A percentile compares a stretch with the other conserved stretches of the same genome.
Evolutionary conservation across 2,113 vertebrate genomes (phyloP).

Genomic region (Rhinolophus sinicus): DNA sequence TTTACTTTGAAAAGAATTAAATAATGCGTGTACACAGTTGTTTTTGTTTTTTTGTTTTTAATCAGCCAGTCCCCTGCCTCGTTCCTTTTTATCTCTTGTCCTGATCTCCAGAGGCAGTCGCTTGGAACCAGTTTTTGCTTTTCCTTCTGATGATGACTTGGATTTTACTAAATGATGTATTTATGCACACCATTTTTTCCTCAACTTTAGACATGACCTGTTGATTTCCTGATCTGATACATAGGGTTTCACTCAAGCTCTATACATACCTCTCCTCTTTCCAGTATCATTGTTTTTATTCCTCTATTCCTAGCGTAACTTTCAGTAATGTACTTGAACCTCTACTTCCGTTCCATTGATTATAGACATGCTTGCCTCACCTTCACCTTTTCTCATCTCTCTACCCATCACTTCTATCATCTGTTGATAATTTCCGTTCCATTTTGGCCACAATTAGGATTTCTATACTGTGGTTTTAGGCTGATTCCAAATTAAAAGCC

Average conservation of each 20-base stretch:
- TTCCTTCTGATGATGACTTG: not conserved
- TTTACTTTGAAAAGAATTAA: conserved; percentile 52
- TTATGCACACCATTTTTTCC: not conserved
- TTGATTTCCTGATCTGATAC: not conserved
- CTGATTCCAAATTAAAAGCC: not conserved
- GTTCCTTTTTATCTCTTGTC: not conserved
- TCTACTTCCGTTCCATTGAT: not conserved
- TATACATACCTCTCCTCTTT: not conserved
- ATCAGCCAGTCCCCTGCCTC: not conserved
- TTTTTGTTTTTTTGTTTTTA: not conserved
- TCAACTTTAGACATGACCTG: not conserved
- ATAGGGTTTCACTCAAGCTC: not conserved
- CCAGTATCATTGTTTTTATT: not conserved
- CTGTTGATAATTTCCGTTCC: not conserved
- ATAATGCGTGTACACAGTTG: not conserved
- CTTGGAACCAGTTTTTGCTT: not conserved
- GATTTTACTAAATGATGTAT: not conserved
- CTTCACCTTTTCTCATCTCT: not conserved
- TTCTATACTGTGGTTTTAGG: not conserved
- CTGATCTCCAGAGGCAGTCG: not conserved
- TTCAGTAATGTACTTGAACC: not conserved
- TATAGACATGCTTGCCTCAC: not conserved
- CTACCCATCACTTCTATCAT: not conserved
- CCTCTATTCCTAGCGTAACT: not conserved
- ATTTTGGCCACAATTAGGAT: not conserved